phyloP scores from a whole-genome alignment of 92 coral and sea anemone genomes.

The Blastomussa wellsi region DNA sequence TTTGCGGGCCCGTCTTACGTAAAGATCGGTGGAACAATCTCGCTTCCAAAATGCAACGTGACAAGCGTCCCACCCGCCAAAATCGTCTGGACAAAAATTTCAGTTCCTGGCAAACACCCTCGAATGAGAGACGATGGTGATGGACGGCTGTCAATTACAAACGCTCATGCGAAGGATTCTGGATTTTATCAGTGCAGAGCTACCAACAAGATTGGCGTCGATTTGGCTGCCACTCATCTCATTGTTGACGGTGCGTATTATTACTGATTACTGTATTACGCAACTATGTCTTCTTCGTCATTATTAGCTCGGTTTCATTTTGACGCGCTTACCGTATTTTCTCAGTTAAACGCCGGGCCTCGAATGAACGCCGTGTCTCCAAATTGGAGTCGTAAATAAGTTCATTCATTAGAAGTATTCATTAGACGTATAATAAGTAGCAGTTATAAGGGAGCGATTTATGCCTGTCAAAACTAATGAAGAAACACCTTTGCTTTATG shows the following conservation, averaged over 20 bases:
- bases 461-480: no score
- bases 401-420: no score
- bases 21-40: neutral
- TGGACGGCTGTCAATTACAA: neutral
- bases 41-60: slow-evolving; percentile 2
- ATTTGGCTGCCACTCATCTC: neutral
- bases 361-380: no score
- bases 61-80: neutral
- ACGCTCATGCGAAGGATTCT: neutral
- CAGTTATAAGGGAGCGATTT: no score
- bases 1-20: slow-evolving; percentile 3
- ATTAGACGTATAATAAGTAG: no score
- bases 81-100: slow-evolving; percentile 3
- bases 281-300: no score
- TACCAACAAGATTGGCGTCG: neutral
- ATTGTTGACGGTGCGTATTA: neutral
- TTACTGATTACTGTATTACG: no score
- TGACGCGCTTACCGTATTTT: no score
- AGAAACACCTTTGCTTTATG: no score
- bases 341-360: no score
- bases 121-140: neutral
- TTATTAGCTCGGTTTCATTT: no score
- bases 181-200: slow-evolving; percentile 8
- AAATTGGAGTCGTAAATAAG: no score
- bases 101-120: neutral